Conservation (phyloP, 2,888 invertebrate genomes). For the Piscicola geometra region DNA sequence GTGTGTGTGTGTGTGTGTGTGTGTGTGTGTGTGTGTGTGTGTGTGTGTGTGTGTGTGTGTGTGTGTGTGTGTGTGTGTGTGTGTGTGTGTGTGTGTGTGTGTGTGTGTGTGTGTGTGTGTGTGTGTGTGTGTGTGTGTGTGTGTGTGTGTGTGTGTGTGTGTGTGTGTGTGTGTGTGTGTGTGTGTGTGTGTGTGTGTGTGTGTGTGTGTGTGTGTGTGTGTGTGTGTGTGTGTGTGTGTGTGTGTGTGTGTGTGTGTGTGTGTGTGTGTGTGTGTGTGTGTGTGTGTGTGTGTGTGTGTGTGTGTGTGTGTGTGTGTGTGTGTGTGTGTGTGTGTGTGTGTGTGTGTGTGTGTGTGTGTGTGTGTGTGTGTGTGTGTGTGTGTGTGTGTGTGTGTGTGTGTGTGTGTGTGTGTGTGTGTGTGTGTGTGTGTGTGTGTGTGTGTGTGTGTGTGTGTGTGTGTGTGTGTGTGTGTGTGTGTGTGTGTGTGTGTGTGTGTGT, state of each 20-base stretch:
- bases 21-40: too few relatives aligned
- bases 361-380: slow-evolving; percentile 52
- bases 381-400: not conserved
- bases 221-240: too few relatives aligned
- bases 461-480: slow-evolving; percentile 11
- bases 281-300: not conserved
- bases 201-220: too few relatives aligned
- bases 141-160: too few relatives aligned
- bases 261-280: slow-evolving; percentile 63
- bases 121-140: too few relatives aligned
- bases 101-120: too few relatives aligned
- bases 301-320: slow-evolving; percentile 63
- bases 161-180: too few relatives aligned
- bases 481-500: slow-evolving; percentile 19
- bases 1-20: too few relatives aligned
- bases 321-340: not conserved
- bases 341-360: slow-evolving; percentile 60
- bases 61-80: too few relatives aligned
- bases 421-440: not conserved
- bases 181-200: too few relatives aligned
- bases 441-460: slow-evolving; percentile 15
- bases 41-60: too few relatives aligned
- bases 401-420: slow-evolving; percentile 63
- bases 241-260: not conserved
- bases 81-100: too few relatives aligned